Base-by-base conservation (phyloP, 2,797 vertebrate genomes). In the Ctenochaetus hawaiiensis region DNA sequence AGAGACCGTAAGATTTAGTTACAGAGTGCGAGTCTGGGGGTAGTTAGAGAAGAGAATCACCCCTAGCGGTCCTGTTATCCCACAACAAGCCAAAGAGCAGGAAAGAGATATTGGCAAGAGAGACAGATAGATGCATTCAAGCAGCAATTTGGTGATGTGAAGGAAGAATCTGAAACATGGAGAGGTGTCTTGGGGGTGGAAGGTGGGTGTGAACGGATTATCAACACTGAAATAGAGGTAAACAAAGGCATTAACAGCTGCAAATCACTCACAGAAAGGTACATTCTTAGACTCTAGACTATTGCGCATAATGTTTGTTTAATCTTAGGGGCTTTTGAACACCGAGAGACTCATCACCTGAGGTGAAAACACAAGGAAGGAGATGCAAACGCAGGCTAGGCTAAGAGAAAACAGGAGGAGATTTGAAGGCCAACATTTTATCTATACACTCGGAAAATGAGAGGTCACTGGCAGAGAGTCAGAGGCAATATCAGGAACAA, bases 11-110 rank as follows among this genome's bases (percentile, higher is more conserved):
- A 82, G 71, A 88, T 86, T 87, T 84, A 77, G 82, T 87, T 79
- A 85, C 73, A 75, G 93, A 70, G 96, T 96, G 92, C 97, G 96
- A 1, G 94, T 94, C 86, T 97, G 96, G 47, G 97, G 96, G 92
- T 96, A 97, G 96, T 98, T 99, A 87, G 96, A 94, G 8, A 94
- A 96, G 79, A 96, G 91, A 94, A 99, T 97, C 87, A 97, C 96
- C 77, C 97, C 97, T 8, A 92, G 93, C 0, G 96, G 96, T 85
- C 96, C 97, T 94, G 84, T 98, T 98, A 92, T 96, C 95, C 61
- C 96, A 82, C 96, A 98, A 53, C 96, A 96, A 92, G 96, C 96
- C 93, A 47, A 86, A 84, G 78, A 87, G 90, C 89, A 86, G 90
- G 81, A 77, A 80, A 85, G 56, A 77, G 72, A 81, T 84, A 81